Percentiles rank a stretch among this genome's conserved stretches.
These are phyloP conservation scores for Proteles cristata DNA, from an alignment of 2,113 vertebrate genomes.

Conservation along the genomic window DNA sequence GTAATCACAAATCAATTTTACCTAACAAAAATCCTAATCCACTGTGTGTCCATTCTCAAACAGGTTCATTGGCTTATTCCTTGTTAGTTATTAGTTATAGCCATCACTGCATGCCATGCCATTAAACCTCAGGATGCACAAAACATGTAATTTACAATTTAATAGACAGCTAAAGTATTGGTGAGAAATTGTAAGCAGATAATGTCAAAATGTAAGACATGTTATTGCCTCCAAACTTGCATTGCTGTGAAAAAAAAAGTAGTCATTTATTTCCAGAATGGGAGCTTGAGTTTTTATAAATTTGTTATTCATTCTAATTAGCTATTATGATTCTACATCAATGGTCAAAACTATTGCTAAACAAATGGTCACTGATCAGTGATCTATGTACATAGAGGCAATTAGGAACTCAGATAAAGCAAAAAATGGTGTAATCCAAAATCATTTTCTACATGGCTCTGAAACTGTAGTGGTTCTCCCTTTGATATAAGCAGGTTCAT, in stretches of 20 bases:
- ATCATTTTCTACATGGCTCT: slow-evolving; percentile 50
- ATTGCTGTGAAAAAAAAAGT: slow-evolving; percentile 43
- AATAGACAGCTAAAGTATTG: slow-evolving; percentile 50
- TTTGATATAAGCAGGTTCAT: slow-evolving; percentile 39
- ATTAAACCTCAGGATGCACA: slow-evolving; percentile 3
- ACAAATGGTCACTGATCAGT: neutral
- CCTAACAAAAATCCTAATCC: slow-evolving; percentile 61
- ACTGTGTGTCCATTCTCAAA: neutral
- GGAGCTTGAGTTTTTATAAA: slow-evolving; percentile 16
- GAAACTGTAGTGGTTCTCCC: slow-evolving; percentile 14
- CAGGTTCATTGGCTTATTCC: slow-evolving; percentile 44
- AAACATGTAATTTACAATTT: slow-evolving; percentile 44
- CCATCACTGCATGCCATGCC: neutral
- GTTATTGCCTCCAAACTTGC: slow-evolving; percentile 43
- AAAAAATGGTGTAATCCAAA: slow-evolving; percentile 37
- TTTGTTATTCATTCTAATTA: slow-evolving; percentile 26
- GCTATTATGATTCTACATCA: slow-evolving; percentile 46
- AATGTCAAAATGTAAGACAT: slow-evolving; percentile 62
- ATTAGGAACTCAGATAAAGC: slow-evolving; percentile 19
- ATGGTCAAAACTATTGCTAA: slow-evolving; percentile 47
- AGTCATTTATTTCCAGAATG: slow-evolving; percentile 56
- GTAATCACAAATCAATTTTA: slow-evolving; percentile 61
- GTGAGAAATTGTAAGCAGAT: slow-evolving; percentile 51
- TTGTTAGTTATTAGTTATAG: slow-evolving; percentile 20
- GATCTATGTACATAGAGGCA: slow-evolving; percentile 25